Conservation (phyloP, 2,888 invertebrate species). For the Creontiades dilutus region DNA sequence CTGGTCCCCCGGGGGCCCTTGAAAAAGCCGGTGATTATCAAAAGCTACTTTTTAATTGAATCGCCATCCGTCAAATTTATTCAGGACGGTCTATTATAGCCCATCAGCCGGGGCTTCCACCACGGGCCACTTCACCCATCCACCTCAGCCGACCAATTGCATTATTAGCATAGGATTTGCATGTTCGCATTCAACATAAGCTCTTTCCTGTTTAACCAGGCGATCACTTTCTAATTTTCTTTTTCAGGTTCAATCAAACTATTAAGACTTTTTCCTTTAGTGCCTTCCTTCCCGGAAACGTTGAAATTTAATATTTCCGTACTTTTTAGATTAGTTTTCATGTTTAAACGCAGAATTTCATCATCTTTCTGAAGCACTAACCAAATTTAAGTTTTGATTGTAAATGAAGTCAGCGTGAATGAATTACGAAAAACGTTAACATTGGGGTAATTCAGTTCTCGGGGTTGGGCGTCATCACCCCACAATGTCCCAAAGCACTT, state of each 20-base stretch:
- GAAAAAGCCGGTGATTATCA: slow-evolving; percentile 43
- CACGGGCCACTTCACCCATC: slow-evolving; percentile 19
- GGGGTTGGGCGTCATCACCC: no score
- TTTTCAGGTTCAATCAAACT: not conserved
- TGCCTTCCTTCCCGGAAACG: not conserved
- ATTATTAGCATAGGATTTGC: slow-evolving; percentile 60
- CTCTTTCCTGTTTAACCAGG: slow-evolving; percentile 31
- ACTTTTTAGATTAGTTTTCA: no score
- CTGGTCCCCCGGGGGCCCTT: not conserved
- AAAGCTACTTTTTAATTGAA: slow-evolving; percentile 64
- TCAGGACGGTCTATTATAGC: slow-evolving; percentile 43
- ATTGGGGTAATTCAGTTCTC: no score
- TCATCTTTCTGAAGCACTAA: no score
- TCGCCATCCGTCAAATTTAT: slow-evolving; percentile 65
- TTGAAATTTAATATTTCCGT: no score
- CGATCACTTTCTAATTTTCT: slow-evolving; percentile 39
- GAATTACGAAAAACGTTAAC: no score
- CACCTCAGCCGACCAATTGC: slow-evolving; percentile 49
- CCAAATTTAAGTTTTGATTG: no score
- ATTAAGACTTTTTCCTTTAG: not conserved
- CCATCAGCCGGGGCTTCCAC: slow-evolving; percentile 33
- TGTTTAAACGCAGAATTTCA: no score
- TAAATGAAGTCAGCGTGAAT: no score
- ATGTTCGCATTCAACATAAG: not conserved
- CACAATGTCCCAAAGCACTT: no score